Conservation (phyloP, 2,797 vertebrate species). For the Urophycis tenuis region DNA sequence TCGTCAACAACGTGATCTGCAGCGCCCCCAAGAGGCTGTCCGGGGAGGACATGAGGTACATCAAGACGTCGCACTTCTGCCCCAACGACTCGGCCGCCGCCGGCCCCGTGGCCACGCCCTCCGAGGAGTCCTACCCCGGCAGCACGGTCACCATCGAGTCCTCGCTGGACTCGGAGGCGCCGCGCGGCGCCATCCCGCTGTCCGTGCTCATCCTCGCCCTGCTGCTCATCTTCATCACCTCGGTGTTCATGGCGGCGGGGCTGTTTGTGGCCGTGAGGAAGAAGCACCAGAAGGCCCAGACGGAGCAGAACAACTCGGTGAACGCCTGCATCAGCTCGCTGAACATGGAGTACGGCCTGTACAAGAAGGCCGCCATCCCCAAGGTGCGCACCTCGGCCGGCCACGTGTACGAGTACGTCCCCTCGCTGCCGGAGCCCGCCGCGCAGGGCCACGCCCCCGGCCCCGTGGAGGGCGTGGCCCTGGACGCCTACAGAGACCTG, state of each 20-base stretch:
- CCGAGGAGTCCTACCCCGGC: conserved; percentile 75
- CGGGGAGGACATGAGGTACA: conserved; percentile 84
- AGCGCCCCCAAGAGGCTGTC: conserved; percentile 86
- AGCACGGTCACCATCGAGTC: conserved; percentile 81
- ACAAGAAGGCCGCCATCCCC: conserved; percentile 78
- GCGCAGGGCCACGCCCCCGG: conserved; percentile 79
- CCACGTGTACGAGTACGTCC: conserved; percentile 94
- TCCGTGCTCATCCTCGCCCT: conserved; percentile 94
- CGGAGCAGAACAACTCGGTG: conserved; percentile 83
- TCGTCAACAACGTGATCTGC: conserved; percentile 92
- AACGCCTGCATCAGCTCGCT: conserved; percentile 92
- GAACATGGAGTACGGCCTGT: conserved; percentile 91
- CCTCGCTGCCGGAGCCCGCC: conserved; percentile 78
- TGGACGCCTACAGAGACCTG: conserved; percentile 85
- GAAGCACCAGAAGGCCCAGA: conserved; percentile 81
- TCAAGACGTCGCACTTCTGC: conserved; percentile 83
- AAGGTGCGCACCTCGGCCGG: conserved; percentile 88
- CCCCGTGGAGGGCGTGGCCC: conserved; percentile 76
- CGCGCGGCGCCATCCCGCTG: conserved; percentile 78
- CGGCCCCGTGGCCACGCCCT: conserved; percentile 80
- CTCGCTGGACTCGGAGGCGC: conserved; percentile 72
- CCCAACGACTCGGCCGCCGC: conserved; percentile 83
- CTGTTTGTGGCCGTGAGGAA: conserved; percentile 90
- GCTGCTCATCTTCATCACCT: conserved; percentile 89
- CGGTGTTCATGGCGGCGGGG: conserved; percentile 89